Conservation (phyloP, 1,140 invertebrate genomes). For the Ceratosolen fusciceps region DNA sequence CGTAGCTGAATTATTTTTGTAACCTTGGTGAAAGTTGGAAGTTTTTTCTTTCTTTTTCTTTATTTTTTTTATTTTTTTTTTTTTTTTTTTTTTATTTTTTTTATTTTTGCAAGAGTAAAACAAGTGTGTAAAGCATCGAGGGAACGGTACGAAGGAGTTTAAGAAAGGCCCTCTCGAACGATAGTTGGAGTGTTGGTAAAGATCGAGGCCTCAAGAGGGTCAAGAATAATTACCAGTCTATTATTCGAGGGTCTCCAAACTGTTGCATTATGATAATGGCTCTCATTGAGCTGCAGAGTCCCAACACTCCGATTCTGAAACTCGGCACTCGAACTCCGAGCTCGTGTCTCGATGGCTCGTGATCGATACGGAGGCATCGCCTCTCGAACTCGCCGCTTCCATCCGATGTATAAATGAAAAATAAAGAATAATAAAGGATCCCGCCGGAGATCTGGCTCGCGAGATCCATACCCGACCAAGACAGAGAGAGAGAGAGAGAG, state of each 20-base stretch:
- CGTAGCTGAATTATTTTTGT: too few relatives aligned
- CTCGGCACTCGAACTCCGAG: background rate
- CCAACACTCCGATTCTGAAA: background rate
- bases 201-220: background rate
- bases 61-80: too few relatives aligned
- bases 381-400: background rate
- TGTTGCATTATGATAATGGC: constrained; percentile 46
- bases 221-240: constrained; percentile 25
- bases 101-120: too few relatives aligned
- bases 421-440: background rate
- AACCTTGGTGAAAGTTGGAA: too few relatives aligned
- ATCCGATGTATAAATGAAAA: background rate
- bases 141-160: too few relatives aligned
- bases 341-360: background rate
- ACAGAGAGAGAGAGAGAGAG: too few relatives aligned
- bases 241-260: constrained; percentile 28
- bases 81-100: too few relatives aligned
- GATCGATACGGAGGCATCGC: constrained; percentile 10
- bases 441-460: too few relatives aligned
- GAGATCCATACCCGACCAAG: too few relatives aligned
- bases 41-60: background rate
- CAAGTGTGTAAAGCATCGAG: too few relatives aligned
- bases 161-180: background rate
- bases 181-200: background rate
- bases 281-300: constrained; percentile 17